Evolutionary conservation across 2,888 invertebrate species (phyloP), one percentile per base, ranked within the genome.

Genomic region (Actias luna): DNA sequence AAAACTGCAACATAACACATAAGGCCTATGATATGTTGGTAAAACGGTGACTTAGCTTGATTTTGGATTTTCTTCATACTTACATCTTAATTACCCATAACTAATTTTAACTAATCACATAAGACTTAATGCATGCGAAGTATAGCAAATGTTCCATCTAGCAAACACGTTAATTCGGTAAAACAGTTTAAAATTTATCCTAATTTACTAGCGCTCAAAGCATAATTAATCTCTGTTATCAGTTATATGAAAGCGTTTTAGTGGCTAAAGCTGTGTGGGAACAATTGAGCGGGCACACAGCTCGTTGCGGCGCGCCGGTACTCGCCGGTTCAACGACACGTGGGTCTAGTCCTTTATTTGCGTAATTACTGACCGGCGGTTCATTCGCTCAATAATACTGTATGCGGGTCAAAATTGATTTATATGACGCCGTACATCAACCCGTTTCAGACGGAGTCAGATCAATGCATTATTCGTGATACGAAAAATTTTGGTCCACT

Each of bases 281-380:
- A 55, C 55, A 55, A 55, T 55, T 29, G 55, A 14, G 14, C 29
- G 7, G 29, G 27, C 29, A 22, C 22, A 46, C 46, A 46, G 46
- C 22, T 25, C 22, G 22, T 22, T 10, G 18, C 46, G 1, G 22
- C 22, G 46, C 46, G 25, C n/a, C 61, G 27, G 7, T 39, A 18
- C 52, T 46, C 16, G n/a, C 61, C 63, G 61, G 75, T 69, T 75
- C 75, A 74, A 69, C 61, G 74, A 69, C 75, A 69, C 67, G 29
- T 35, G 31, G 57, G 12, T 14, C 52, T 55, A 5, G 59, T 52
- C 60, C 67, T 70, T 73, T 73, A 73, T 72, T 71, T 71, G 66
- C 59, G 73, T 70, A 73, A 75, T 75, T 71, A 73, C 61, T 27
- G 36, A 58, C 36, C 55, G 63, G 63, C 63, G 69, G 67, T 71